Evolutionary conservation across 2,797 vertebrate species (phyloP), one percentile per base, ranked within the genome.

Genomic region (Myotis pilosus): DNA sequence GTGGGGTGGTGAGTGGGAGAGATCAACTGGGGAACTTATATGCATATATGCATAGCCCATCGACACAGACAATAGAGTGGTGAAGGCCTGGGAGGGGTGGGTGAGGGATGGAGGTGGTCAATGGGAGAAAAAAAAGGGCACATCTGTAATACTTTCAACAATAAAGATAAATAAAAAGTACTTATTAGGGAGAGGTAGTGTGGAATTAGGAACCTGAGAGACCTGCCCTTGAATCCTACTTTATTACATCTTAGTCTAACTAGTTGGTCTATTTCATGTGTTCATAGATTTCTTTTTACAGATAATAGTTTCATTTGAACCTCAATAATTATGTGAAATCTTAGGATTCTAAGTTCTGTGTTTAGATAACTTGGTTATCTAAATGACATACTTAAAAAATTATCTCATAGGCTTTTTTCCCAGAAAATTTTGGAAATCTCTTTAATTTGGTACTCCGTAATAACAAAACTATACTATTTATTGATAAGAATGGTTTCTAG

Each of bases 341-440:
- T 55, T 60, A 72, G 16, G 38, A 72, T 33, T 91, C n/a, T 69
- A 83, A 80, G 11, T 49, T 94, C 17, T 68, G 55, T 74, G n/a
- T 79, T 95, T 79, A 92, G 90, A 91, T 68, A 89, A 92, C 64
- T 38, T 83, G 57, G 25, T 28, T 90, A 68, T 78, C 55, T 75
- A 89, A 85, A 76, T 57, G 68, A 74, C 15, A 89, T 17, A 23
- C 12, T 87, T 87, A 17, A 47, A 81, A 87, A 84, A 33, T 20
- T 91, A 91, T 1, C 22, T 87, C 16, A 49, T 12, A 72, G 36
- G 23, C 80, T 13, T 79, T 72, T 72, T 47, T 74, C 86, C 10
- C 60, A 47, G 60, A 44, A 89, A 81, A 11, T 64, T 81, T 55
- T 60, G 49, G 66, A 75, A 79, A 92, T 28, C 55, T 13, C 16